These are phyloP conservation scores for Thripadectes ignobilis DNA, from an alignment of 2,797 vertebrate species.

Conservation along the genomic window DNA sequence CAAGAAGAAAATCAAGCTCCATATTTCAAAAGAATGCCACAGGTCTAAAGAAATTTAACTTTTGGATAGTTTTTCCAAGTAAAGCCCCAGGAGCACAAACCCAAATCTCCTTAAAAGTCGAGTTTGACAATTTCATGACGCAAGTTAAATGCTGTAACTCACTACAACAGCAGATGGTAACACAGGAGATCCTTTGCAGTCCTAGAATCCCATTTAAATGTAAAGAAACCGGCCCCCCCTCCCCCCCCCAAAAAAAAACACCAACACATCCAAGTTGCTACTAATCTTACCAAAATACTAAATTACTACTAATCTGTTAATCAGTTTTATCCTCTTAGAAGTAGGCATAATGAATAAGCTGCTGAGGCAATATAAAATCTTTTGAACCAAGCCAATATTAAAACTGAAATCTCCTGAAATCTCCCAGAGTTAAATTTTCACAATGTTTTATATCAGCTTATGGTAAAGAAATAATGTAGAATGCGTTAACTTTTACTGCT, in stretches of 20 bases:
- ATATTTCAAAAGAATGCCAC: background rate
- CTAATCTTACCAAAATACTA: conserved; percentile 31
- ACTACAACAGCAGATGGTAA: background rate
- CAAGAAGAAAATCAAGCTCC: background rate
- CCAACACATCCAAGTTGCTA: background rate
- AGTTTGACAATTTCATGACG: background rate
- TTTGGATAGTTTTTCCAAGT: background rate
- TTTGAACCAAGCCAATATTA: background rate
- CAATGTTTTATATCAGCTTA: background rate
- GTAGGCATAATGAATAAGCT: background rate
- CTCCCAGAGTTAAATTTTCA: background rate
- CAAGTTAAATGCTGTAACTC: background rate
- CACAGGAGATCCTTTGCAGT: background rate
- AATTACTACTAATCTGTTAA: conserved; percentile 51
- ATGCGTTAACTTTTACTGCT: background rate
- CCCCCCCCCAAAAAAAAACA: background rate
- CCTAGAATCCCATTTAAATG: background rate
- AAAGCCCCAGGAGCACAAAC: background rate
- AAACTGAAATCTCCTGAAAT: background rate
- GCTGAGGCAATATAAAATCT: background rate
- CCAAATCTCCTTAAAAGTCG: background rate
- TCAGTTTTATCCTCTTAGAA: conserved; percentile 47
- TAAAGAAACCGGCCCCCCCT: background rate
- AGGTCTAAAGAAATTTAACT: background rate
- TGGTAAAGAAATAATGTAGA: background rate